A percentile compares a stretch with the other conserved stretches of the same genome.
Evolutionary conservation across 1,140 invertebrate species (phyloP).

Genomic region (Homalodisca vitripennis): DNA sequence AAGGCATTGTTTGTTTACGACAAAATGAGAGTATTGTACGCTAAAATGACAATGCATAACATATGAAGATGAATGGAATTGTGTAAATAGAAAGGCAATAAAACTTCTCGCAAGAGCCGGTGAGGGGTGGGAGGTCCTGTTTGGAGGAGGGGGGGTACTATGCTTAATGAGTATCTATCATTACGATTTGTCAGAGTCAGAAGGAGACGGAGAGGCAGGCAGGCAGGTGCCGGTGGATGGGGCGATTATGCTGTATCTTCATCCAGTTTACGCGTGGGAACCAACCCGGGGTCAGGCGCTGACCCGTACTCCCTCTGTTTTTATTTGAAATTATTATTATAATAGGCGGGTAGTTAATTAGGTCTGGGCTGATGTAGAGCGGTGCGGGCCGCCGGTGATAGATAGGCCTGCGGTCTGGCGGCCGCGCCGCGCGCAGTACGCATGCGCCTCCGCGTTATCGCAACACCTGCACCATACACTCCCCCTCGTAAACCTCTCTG

Average conservation of each 20-base stretch:
- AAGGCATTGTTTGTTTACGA: too few species aligned
- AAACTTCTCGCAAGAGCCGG: too few species aligned
- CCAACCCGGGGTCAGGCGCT: background rate
- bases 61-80: too few species aligned
- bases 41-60: too few species aligned
- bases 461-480: background rate
- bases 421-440: background rate
- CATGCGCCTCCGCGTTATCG: background rate
- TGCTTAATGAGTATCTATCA: constrained; percentile 18
- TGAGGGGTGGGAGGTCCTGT: background rate
- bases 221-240: background rate
- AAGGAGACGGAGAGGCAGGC: background rate
- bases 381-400: background rate
- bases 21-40: too few species aligned
- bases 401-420: background rate
- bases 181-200: background rate
- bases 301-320: constrained; percentile 13
- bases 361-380: constrained; percentile 18
- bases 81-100: too few species aligned
- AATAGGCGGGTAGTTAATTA: constrained; percentile 27
- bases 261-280: constrained; percentile 25
- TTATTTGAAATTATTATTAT: constrained; percentile 27
- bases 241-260: constrained; percentile 13
- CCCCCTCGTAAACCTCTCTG: too few species aligned
- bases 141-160: too few species aligned